phyloP scores from a whole-genome alignment of 1,140 invertebrate species.

The Cardiocondyla obscurior region DNA sequence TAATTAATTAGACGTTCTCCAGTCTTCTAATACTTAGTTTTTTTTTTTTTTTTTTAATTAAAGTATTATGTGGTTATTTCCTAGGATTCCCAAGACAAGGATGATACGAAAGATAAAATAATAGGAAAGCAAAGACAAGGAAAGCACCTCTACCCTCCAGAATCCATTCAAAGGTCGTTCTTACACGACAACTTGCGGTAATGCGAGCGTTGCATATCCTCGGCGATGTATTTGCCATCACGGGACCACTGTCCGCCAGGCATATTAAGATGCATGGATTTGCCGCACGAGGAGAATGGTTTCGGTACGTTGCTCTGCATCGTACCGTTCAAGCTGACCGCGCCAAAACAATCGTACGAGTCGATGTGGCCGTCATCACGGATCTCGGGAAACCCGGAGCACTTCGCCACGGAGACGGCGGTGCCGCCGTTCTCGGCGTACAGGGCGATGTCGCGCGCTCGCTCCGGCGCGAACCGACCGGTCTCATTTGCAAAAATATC shows the following conservation, averaged over 20 bases:
- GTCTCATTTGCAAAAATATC: constrained; percentile 83
- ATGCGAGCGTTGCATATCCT: constrained; percentile 87
- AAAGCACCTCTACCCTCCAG: constrained; percentile 42
- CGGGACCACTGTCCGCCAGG: constrained; percentile 89
- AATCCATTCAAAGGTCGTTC: constrained; percentile 33
- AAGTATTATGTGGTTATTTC: neutral
- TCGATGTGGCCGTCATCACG: constrained; percentile 85
- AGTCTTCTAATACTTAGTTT: neutral
- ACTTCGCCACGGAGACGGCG: neutral
- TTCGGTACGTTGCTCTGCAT: constrained; percentile 91
- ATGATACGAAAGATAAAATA: neutral
- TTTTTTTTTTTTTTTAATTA: no score
- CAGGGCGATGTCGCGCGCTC: constrained; percentile 86
- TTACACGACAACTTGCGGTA: constrained; percentile 73
- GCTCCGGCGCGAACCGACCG: constrained; percentile 86
- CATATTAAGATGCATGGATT: constrained; percentile 88
- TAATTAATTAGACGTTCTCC: neutral
- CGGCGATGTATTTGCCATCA: constrained; percentile 88
- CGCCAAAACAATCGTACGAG: constrained; percentile 88
- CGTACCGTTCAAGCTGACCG: constrained; percentile 87
- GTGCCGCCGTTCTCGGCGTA: constrained; percentile 69
- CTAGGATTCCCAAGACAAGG: neutral
- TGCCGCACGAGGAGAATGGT: constrained; percentile 86
- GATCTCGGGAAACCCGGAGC: neutral
- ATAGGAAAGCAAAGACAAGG: neutral